phyloP scores from a whole-genome alignment of 1,140 invertebrate species.

The Cepaea nemoralis region DNA sequence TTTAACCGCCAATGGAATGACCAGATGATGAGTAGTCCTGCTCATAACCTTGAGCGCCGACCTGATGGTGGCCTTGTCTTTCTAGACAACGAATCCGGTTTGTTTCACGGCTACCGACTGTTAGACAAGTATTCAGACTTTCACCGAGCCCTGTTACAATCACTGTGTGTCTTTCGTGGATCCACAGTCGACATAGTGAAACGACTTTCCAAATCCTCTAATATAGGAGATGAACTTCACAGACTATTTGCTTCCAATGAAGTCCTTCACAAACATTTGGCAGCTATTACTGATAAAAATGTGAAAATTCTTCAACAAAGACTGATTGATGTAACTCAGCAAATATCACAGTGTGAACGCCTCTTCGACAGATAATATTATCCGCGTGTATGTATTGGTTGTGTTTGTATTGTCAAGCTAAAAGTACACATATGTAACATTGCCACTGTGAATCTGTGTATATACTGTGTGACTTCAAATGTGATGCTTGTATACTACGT shows the following conservation, averaged over 20 bases:
- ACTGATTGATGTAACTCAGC: slow-evolving; percentile 80
- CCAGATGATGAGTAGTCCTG: slow-evolving; percentile 88
- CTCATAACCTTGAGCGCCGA: slow-evolving; percentile 85
- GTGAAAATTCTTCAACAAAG: slow-evolving; percentile 83
- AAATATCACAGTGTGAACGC: slow-evolving; percentile 80
- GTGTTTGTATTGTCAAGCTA: not conserved
- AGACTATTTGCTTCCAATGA: slow-evolving; percentile 68
- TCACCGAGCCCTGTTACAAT: slow-evolving; percentile 82
- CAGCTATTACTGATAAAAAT: slow-evolving; percentile 84
- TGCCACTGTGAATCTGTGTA: too few species aligned
- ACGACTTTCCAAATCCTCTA: slow-evolving; percentile 74
- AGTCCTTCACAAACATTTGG: slow-evolving; percentile 79
- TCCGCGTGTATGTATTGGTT: not conserved
- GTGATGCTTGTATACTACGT: too few species aligned
- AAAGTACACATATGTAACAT: too few species aligned
- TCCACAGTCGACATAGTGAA: slow-evolving; percentile 79
- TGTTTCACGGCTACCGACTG: slow-evolving; percentile 87
- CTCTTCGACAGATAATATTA: slow-evolving; percentile 35
- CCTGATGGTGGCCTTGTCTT: slow-evolving; percentile 83
- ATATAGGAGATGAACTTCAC: slow-evolving; percentile 73
- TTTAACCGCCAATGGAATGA: slow-evolving; percentile 92
- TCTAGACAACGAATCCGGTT: slow-evolving; percentile 88
- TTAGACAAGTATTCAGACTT: slow-evolving; percentile 88
- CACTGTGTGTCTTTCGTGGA: slow-evolving; percentile 84
- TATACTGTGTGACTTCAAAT: too few species aligned